These are phyloP conservation scores for Hucho hucho DNA, from an alignment of 2,113 vertebrate species.

Conservation along the genomic window DNA sequence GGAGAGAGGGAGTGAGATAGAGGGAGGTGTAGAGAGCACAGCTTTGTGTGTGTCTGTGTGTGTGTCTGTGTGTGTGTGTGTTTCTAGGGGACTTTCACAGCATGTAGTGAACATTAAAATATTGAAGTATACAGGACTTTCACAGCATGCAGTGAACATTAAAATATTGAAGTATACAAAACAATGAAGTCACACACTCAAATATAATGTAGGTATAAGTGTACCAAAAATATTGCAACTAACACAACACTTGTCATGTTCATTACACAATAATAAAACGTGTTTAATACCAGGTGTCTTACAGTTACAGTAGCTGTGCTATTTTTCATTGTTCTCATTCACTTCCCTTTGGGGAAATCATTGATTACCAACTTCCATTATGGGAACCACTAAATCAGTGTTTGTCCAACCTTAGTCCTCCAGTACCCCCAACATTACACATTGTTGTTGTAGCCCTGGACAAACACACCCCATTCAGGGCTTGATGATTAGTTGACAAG, in stretches of 20 bases:
- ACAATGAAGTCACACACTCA: background rate
- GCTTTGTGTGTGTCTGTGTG: constrained; percentile 18
- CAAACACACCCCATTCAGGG: no score
- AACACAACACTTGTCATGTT: background rate
- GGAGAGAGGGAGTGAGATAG: constrained; percentile 32
- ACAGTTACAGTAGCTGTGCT: constrained; percentile 12
- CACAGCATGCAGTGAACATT: no score
- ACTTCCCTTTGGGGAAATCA: constrained; percentile 61
- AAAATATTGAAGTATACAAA: background rate
- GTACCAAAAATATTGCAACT: background rate
- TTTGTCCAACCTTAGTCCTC: no score
- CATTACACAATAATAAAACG: constrained; percentile 8
- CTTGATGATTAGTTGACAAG: no score
- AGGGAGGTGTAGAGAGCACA: constrained; percentile 25
- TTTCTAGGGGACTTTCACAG: background rate
- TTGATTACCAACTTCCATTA: constrained; percentile 52
- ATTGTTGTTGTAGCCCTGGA: no score
- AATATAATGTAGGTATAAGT: background rate
- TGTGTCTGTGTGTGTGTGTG: background rate
- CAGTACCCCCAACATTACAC: no score
- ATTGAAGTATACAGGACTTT: background rate
- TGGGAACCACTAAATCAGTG: background rate
- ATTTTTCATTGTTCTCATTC: constrained; percentile 63
- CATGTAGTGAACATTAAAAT: no score
- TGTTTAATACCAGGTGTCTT: background rate